Conservation (phyloP, 2,888 invertebrate species). For the Leistus spinibarbis region DNA sequence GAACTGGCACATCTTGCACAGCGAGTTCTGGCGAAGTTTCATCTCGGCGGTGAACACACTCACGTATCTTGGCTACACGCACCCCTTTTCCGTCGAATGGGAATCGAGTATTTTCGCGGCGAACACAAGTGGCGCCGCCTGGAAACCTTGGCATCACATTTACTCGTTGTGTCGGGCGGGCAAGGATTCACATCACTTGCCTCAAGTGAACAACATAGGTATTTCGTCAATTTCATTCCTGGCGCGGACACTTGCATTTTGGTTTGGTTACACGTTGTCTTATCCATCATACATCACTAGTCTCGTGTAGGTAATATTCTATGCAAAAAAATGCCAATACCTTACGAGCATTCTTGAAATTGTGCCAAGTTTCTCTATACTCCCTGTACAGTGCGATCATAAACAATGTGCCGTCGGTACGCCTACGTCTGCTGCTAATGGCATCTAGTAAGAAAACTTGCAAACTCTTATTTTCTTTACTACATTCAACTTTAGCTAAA, state of each 20-base stretch:
- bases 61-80: constrained; percentile 52
- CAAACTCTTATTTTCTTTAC: too few species aligned
- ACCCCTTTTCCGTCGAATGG: constrained; percentile 52
- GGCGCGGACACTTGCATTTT: constrained; percentile 15
- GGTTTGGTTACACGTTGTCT: neutral
- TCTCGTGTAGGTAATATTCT: too few species aligned
- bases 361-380: too few species aligned
- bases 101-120: constrained; percentile 50
- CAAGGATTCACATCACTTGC: constrained; percentile 51
- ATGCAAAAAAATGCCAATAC: too few species aligned
- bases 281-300: too few species aligned
- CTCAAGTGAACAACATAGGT: constrained; percentile 54
- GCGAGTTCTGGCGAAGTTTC: constrained; percentile 55
- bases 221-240: too few species aligned
- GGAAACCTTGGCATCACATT: constrained; percentile 59
- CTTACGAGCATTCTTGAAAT: too few species aligned
- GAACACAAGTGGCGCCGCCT: constrained; percentile 48
- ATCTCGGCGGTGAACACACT: constrained; percentile 54
- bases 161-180: constrained; percentile 57
- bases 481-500: too few species aligned
- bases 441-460: too few species aligned
- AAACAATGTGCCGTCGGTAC: too few species aligned
- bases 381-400: too few species aligned
- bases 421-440: too few species aligned
- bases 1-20: constrained; percentile 54